Conservation (phyloP, 2,888 invertebrate species). For the Orthonevra nobilis region DNA sequence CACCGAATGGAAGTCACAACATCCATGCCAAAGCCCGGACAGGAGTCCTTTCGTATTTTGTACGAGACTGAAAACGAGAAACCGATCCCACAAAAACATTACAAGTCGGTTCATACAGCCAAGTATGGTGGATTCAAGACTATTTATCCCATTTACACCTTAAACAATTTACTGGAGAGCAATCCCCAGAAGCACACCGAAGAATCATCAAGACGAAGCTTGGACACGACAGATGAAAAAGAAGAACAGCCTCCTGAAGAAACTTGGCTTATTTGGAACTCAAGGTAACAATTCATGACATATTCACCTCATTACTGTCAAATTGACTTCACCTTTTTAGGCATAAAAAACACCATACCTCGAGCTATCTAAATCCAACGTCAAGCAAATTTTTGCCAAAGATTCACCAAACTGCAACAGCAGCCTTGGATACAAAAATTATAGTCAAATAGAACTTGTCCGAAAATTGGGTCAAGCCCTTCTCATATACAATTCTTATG, state of each 20-base stretch:
- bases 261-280: slow-evolving; percentile 34
- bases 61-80: slow-evolving; percentile 19
- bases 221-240: not conserved
- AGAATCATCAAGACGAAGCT: not conserved
- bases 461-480: not conserved
- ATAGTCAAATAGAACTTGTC: slow-evolving; percentile 16
- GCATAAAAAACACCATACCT: slow-evolving; percentile 9
- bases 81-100: slow-evolving; percentile 8
- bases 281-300: slow-evolving; percentile 16
- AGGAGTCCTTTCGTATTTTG: slow-evolving; percentile 28
- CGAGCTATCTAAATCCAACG: slow-evolving; percentile 20
- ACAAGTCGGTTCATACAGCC: slow-evolving; percentile 36
- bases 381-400: not conserved
- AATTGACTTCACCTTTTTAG: not conserved
- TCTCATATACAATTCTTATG: not conserved
- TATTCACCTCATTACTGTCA: not conserved
- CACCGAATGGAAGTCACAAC: slow-evolving; percentile 54
- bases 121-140: slow-evolving; percentile 64
- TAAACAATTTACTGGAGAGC: slow-evolving; percentile 55
- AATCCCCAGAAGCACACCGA: slow-evolving; percentile 21
- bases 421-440: slow-evolving; percentile 16
- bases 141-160: slow-evolving; percentile 48
- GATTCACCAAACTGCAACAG: not conserved
- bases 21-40: not conserved
- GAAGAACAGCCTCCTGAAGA: slow-evolving; percentile 15